These are phyloP conservation scores for Agrenia bidenticulata DNA, from an alignment of 2,888 invertebrate species.

Conservation along the genomic window DNA sequence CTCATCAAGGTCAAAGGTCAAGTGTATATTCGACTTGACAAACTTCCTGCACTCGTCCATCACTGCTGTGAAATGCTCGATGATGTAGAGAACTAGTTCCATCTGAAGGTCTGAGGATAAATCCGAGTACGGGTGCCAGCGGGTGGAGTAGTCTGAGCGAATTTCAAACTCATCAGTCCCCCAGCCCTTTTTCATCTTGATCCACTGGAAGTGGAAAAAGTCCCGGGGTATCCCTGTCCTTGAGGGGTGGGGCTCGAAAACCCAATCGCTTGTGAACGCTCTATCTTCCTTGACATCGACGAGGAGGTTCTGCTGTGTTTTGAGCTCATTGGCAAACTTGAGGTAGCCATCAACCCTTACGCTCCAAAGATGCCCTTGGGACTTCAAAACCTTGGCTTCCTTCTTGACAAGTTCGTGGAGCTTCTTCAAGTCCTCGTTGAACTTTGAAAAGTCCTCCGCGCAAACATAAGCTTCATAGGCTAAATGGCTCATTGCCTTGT, in stretches of 20 bases:
- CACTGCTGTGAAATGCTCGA: conserved; percentile 33
- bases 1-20: conserved; percentile 39
- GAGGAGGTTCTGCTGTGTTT: conserved; percentile 15
- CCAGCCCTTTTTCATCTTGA: conserved; percentile 30
- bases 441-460: conserved; percentile 10
- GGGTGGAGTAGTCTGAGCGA: conserved; percentile 34
- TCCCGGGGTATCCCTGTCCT: conserved; percentile 18
- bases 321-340: conserved; percentile 20
- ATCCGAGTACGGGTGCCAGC: conserved; percentile 28
- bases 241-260: conserved; percentile 34
- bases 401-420: conserved; percentile 22
- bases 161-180: conserved; percentile 34
- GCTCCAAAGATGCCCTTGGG: conserved; percentile 25
- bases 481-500: conserved; percentile 25
- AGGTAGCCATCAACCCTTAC: conserved; percentile 20
- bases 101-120: conserved; percentile 24
- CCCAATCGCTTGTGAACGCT: conserved; percentile 35
- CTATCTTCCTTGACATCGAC: conserved; percentile 27
- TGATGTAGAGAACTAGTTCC: conserved; percentile 29
- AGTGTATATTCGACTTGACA: conserved; percentile 24
- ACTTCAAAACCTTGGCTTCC: conserved; percentile 31
- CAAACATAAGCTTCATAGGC: conserved; percentile 18
- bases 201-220: conserved; percentile 43
- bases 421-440: conserved; percentile 24
- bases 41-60: conserved; percentile 29